These are phyloP conservation scores for Entomobrya multifasciata DNA, from an alignment of 2,888 invertebrate genomes.

Conservation along the genomic window DNA sequence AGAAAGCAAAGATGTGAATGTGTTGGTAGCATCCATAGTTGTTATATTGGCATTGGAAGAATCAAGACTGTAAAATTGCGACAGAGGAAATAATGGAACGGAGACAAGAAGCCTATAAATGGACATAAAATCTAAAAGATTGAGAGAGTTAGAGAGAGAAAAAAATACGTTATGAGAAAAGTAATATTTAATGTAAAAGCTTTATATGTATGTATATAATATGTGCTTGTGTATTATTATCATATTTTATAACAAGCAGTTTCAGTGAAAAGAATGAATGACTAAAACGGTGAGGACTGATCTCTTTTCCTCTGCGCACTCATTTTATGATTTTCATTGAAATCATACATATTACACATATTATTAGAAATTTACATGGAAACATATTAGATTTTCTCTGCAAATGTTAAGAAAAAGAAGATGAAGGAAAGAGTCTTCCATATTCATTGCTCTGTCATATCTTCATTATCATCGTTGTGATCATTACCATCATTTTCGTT, in stretches of 20 bases:
- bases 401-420: neutral
- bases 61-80: conserved; percentile 35
- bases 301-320: conserved; percentile 44
- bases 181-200: too few relatives aligned
- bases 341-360: conserved; percentile 50
- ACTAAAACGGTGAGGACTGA: conserved; percentile 17
- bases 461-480: neutral
- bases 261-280: conserved; percentile 1
- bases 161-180: conserved; percentile 13
- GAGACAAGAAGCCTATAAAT: conserved; percentile 51
- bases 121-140: conserved; percentile 35
- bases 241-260: too few relatives aligned
- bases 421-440: neutral
- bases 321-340: conserved; percentile 61
- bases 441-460: conserved; percentile 35
- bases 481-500: neutral
- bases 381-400: conserved; percentile 32
- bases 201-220: too few relatives aligned
- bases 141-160: neutral
- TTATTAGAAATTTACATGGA: conserved; percentile 41
- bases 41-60: conserved; percentile 17
- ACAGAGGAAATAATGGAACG: neutral
- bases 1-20: neutral
- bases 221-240: too few relatives aligned
- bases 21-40: neutral